Conservation (phyloP, 2,888 invertebrate genomes). For the Eubasilissa splendida region DNA sequence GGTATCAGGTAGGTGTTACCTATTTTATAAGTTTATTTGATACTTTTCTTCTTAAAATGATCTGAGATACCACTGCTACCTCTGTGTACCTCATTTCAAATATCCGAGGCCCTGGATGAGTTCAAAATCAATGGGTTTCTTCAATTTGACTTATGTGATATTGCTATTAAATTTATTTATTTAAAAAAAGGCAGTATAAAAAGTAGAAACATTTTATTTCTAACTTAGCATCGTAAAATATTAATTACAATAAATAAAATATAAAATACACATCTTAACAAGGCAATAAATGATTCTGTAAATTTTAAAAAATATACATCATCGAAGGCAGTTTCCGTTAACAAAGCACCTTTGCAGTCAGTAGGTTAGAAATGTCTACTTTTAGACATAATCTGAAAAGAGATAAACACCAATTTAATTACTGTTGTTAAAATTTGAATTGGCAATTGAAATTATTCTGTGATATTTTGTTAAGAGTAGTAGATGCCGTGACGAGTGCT, state of each 20-base stretch:
- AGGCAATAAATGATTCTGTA: slow-evolving; percentile 25
- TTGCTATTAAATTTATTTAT: neutral
- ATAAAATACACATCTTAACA: slow-evolving; percentile 37
- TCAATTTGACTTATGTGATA: too few species aligned
- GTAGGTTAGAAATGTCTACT: neutral
- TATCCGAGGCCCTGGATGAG: too few species aligned
- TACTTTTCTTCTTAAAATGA: too few species aligned
- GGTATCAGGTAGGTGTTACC: too few species aligned
- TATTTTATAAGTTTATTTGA: too few species aligned
- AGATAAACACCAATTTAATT: neutral
- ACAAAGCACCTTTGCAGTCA: slow-evolving; percentile 25
- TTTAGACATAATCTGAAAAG: neutral
- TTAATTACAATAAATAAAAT: slow-evolving; percentile 40
- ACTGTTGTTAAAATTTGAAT: too few species aligned
- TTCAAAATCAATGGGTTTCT: too few species aligned
- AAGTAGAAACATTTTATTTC: slow-evolving; percentile 4
- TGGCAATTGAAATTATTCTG: too few species aligned
- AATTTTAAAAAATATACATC: slow-evolving; percentile 4
- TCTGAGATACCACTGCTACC: too few species aligned
- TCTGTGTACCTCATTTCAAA: too few species aligned
- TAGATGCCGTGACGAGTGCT: too few species aligned
- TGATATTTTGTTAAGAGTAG: too few species aligned
- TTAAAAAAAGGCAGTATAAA: neutral
- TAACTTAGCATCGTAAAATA: slow-evolving; percentile 9
- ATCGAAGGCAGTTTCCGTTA: slow-evolving; percentile 9